Conservation (phyloP, 37 sponge, comb jelly and placozoan genomes). For the Aplysina aerophoba region DNA sequence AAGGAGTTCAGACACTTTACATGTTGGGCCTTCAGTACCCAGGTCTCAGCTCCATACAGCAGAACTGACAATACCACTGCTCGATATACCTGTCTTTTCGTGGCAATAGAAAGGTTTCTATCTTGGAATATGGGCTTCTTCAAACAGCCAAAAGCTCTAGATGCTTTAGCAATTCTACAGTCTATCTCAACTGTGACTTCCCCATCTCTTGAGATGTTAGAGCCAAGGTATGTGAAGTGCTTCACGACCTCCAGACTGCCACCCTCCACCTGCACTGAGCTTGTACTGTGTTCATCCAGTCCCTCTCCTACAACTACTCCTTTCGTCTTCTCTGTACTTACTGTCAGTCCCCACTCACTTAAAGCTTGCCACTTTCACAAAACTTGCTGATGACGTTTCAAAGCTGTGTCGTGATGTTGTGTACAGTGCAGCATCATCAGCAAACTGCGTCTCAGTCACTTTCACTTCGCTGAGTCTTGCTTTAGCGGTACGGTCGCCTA, state of each 20-base stretch:
- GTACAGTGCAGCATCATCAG: constrained; percentile 41
- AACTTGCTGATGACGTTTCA: constrained; percentile 8
- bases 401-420: neutral
- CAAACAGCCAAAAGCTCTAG: too few relatives aligned
- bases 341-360: constrained; percentile 43
- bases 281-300: neutral
- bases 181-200: too few relatives aligned
- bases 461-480: constrained; percentile 19
- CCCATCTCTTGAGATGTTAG: neutral
- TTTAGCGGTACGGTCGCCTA: constrained; percentile 51
- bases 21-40: too few relatives aligned
- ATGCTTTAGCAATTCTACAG: too few relatives aligned
- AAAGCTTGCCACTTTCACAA: constrained; percentile 23
- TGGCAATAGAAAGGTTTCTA: too few relatives aligned
- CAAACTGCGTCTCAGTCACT: constrained; percentile 43
- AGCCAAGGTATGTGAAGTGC: constrained; percentile 5
- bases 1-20: too few relatives aligned
- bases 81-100: too few relatives aligned
- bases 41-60: too few relatives aligned
- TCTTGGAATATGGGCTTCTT: too few relatives aligned
- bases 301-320: constrained; percentile 2
- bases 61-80: too few relatives aligned
- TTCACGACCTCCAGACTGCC: constrained; percentile 4
- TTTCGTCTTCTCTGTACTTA: constrained; percentile 35
- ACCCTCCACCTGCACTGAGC: too few relatives aligned